Evolutionary conservation across 2,888 invertebrate genomes (phyloP).

Genomic region (Rhogogaster chlorosoma): DNA sequence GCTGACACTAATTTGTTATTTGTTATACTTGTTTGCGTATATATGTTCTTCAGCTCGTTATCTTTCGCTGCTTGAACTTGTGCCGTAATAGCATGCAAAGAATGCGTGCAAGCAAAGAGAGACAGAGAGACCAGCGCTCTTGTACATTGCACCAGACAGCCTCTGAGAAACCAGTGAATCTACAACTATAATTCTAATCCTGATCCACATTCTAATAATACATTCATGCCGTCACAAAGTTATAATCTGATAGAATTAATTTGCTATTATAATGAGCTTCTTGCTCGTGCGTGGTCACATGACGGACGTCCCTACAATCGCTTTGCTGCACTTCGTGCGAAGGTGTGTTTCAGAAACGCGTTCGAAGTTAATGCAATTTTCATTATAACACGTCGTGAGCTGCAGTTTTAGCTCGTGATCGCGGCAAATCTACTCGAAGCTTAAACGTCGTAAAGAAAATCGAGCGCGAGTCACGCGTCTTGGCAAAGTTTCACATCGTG

Average conservation of each 20-base stretch:
- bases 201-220: slow-evolving; percentile 44
- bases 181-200: neutral
- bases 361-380: neutral
- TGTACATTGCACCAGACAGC: neutral
- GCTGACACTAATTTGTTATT: neutral
- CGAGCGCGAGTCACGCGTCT: neutral
- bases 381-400: neutral
- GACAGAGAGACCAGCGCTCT: neutral
- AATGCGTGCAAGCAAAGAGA: neutral
- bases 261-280: slow-evolving; percentile 60
- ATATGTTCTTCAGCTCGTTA: neutral
- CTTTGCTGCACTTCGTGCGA: neutral
- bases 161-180: neutral
- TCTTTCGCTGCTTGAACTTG: neutral
- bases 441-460: neutral
- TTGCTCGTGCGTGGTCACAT: neutral
- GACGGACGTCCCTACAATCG: neutral
- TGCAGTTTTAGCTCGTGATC: neutral
- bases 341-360: neutral
- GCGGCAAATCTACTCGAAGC: neutral
- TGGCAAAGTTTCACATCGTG: neutral
- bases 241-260: slow-evolving; percentile 62
- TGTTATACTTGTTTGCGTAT: neutral
- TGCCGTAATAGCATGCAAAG: slow-evolving; percentile 14
- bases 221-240: slow-evolving; percentile 54